A percentile compares a stretch with the other conserved stretches of the same genome.
Evolutionary conservation across 2,797 vertebrate species (phyloP).

Genomic region (Argentina silus): DNA sequence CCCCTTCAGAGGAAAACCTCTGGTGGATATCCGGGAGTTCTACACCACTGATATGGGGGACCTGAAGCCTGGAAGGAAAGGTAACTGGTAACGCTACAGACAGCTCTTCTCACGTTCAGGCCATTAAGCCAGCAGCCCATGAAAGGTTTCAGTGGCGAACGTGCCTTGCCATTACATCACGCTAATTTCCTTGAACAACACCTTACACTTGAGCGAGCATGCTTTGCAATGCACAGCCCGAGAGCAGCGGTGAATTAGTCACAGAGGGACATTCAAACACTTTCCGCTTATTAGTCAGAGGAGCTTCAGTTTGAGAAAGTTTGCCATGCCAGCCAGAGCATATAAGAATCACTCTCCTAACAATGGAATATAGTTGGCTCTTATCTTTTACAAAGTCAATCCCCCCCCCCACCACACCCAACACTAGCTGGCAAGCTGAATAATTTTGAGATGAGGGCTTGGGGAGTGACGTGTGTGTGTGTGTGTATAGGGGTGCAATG

Average conservation of each 20-base stretch:
- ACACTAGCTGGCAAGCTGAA: constrained; percentile 34
- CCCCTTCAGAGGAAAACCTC: constrained; percentile 17
- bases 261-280: constrained; percentile 58
- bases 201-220: constrained; percentile 58
- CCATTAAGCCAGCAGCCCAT: constrained; percentile 62
- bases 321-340: constrained; percentile 46
- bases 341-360: constrained; percentile 39
- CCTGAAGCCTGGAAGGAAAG: constrained; percentile 35
- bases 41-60: constrained; percentile 26
- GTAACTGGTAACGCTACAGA: constrained; percentile 38
- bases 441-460: constrained; percentile 3
- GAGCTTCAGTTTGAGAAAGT: constrained; percentile 43
- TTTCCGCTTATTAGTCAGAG: constrained; percentile 55
- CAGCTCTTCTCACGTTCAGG: constrained; percentile 66
- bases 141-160: constrained; percentile 55
- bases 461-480: constrained; percentile 14
- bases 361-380: constrained; percentile 24
- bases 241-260: constrained; percentile 56
- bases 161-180: constrained; percentile 61
- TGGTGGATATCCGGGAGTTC: constrained; percentile 46
- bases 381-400: constrained; percentile 24
- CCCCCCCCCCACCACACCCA: constrained; percentile 26
- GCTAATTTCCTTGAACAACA: constrained; percentile 66
- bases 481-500: constrained; percentile 44
- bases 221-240: constrained; percentile 64